Base-by-base conservation (phyloP, 1,140 invertebrate species). In the Oryzaephilus surinamensis region DNA sequence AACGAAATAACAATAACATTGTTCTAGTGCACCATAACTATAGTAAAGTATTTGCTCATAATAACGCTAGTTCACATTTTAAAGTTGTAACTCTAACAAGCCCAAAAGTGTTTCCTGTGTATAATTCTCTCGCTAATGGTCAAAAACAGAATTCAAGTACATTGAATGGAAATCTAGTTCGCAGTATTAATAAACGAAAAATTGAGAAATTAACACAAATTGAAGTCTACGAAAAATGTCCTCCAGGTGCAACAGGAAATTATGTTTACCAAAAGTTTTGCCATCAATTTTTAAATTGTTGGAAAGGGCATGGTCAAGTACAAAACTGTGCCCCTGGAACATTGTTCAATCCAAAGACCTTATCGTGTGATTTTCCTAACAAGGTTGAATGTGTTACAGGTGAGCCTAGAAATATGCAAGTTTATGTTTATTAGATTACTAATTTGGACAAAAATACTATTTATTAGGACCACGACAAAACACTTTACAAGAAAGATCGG, bases 211-310 rank as follows among this genome's bases (percentile, higher is more conserved):
- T n/a, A n/a, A n/a, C n/a, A n/a, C n/a, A 43, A 32, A 19, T 50
- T 8, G 39, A 50, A 32, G 30, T 46, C 11, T 48, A 52, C 23
- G 32, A 37, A 24, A 53, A 58, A n/a, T 79, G 77, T 50, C 74
- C 76, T 2, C 14, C 50, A 8, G 60, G 63, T 17, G 65, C 65
- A 3, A 73, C 67, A 0, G 79, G 79, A 0, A 58, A 67, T 28
- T 74, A 73, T 40, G 62, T 74, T 1, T 77, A 77, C 54, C 65
- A 66, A 1, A 57, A 65, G 1, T 73, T 81, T 46, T 84, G 81
- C 33, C 69, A 71, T 46, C 74, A 77, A 44, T 84, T 74, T 55
- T 64, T 82, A 6, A 80, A 76, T 49, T 84, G 81, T 47, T 76
- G 67, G 58, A 69, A 73, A 15, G 77, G 76, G 1, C 58, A 68